phyloP scores from a whole-genome alignment of 2,113 vertebrate genomes.

The Dipodomys spectabilis region DNA sequence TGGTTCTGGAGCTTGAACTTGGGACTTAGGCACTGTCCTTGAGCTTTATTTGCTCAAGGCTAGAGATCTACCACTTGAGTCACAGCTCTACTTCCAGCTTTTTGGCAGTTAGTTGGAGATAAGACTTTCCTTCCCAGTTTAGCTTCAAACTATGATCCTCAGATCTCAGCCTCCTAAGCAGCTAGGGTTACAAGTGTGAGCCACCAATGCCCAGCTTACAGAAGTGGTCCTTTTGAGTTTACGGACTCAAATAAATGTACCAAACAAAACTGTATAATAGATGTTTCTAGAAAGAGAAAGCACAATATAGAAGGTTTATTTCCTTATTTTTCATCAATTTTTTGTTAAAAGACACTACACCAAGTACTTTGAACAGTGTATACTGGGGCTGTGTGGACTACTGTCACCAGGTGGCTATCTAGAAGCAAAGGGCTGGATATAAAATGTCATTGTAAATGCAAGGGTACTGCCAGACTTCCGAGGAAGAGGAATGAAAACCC shows the following conservation, averaged over 20 bases:
- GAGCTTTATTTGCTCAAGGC: no score
- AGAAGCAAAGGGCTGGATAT: not conserved
- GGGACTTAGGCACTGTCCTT: no score
- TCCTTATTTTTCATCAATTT: constrained; percentile 11
- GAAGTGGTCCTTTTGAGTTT: constrained; percentile 57
- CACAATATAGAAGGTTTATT: not conserved
- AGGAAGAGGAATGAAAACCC: not conserved
- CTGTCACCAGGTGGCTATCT: not conserved
- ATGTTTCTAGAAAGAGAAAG: constrained; percentile 65
- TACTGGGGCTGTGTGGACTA: not conserved
- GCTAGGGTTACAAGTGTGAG: no score
- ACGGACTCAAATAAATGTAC: constrained; percentile 63
- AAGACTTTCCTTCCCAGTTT: no score
- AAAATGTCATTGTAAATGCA: not conserved
- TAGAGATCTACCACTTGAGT: no score
- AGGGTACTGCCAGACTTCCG: not conserved
- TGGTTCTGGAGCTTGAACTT: no score
- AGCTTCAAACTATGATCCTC: no score
- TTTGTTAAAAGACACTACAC: not conserved
- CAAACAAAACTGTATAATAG: constrained; percentile 67
- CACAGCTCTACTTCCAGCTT: no score
- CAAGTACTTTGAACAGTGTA: not conserved
- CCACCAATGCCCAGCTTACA: no score
- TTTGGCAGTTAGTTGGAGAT: no score
- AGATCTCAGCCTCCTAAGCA: no score